Evolutionary conservation across 2,113 vertebrate species (phyloP), one percentile per base, ranked within the genome.

Genomic region (Arothron firmamentum): DNA sequence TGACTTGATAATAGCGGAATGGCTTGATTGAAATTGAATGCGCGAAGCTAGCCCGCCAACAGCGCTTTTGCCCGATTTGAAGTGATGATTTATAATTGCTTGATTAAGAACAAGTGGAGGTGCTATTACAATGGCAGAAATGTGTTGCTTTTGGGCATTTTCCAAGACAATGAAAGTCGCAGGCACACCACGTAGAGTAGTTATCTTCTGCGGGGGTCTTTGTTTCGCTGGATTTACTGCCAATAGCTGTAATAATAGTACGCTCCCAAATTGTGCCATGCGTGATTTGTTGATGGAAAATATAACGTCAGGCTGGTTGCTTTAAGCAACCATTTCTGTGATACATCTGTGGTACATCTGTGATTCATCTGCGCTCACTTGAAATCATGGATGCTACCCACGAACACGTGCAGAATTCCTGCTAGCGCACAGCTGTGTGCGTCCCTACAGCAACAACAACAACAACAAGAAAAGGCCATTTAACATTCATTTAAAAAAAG

Each of bases 121-220:
- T 74, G 75, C 57, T 58, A 21, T 55, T 82, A 19, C 53, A 63
- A 75, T 49, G 65, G 75, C 59, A 57, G 65, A 71, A 51, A 56
- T 49, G 59, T 60, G 72, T 72, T 74, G 59, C 54, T 31, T 42
- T 59, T 59, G 5, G 0, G 3, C 60, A 15, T 66, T 85, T 87
- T 80, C 83, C 74, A 58, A 59, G 79, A 83, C 84, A 85, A 81
- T 86, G 82, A 88, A 85, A 74, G 21, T 23, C 21, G 21, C 21
- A 23, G 77, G 83, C 81, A 69, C 1, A 43, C 9, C 2, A 10
- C 12, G 9, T 9, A 9, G 34, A 38, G 9, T 12, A 38, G 34
- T 38, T 38, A 11, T 38, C 34, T 9, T 10, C 34, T 38, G 9
- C 10, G 25, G 25, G 25, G 25, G 6, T 8, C 34, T 38, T 38